Conservation (phyloP, 2,113 vertebrate genomes). For the Centropus unirufus region DNA sequence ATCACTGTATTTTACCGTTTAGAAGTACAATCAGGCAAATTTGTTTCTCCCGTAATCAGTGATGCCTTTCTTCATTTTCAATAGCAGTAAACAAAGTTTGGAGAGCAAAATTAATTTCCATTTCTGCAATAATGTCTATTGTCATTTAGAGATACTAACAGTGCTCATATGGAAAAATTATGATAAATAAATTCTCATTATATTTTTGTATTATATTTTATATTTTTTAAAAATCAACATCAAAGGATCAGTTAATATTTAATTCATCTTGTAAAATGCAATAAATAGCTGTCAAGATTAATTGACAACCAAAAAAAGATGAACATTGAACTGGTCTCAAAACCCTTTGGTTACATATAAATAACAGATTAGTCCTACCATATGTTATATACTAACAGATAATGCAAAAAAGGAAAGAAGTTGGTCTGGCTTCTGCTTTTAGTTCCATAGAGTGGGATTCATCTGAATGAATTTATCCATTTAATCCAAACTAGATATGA, state of each 20-base stretch:
- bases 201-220: background rate
- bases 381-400: background rate
- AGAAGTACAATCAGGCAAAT: background rate
- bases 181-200: background rate
- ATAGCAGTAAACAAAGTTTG: background rate
- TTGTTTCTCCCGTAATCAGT: background rate
- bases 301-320: constrained; percentile 25
- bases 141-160: background rate
- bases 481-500: background rate
- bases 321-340: background rate
- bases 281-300: background rate
- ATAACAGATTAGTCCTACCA: background rate
- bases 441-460: background rate
- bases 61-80: background rate
- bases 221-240: background rate
- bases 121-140: background rate
- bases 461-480: background rate
- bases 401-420: background rate
- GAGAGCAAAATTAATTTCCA: background rate
- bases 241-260: background rate
- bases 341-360: background rate
- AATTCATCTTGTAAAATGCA: background rate
- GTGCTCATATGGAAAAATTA: background rate
- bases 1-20: background rate
- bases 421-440: background rate